A percentile compares a stretch with the other conserved stretches of the same genome.
These are phyloP conservation scores for Psephotus haematonotus DNA, from an alignment of 2,113 vertebrate species.

Conservation along the genomic window DNA sequence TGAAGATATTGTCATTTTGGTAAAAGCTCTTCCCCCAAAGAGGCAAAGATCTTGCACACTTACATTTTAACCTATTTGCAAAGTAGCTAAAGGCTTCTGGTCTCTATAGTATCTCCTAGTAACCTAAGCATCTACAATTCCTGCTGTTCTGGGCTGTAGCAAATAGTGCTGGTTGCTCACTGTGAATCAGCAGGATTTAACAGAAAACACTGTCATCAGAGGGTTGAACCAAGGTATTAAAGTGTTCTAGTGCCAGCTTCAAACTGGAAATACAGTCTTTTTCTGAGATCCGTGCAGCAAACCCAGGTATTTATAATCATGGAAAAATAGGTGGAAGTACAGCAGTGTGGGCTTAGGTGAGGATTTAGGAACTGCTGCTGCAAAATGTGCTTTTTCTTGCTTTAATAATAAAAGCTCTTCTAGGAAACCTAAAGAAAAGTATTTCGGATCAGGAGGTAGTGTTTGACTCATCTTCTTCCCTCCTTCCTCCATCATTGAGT, in stretches of 20 bases:
- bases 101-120: background rate
- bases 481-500: background rate
- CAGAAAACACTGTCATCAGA: background rate
- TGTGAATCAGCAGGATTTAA: background rate
- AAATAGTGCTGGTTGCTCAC: background rate
- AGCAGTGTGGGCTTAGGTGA: background rate
- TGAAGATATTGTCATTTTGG: background rate
- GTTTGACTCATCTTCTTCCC: background rate
- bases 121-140: background rate
- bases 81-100: too few relatives aligned
- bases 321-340: background rate
- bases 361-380: background rate
- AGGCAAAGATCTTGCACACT: background rate
- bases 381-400: background rate
- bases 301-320: background rate
- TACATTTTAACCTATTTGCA: background rate
- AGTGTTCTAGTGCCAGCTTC: background rate
- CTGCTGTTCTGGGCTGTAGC: background rate
- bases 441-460: background rate
- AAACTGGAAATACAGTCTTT: background rate
- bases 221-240: too few relatives aligned
- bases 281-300: background rate
- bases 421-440: background rate
- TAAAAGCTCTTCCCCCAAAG: background rate
- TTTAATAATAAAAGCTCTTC: background rate